phyloP scores from a whole-genome alignment of 2,113 vertebrate species.

The Saguinus imperator region DNA sequence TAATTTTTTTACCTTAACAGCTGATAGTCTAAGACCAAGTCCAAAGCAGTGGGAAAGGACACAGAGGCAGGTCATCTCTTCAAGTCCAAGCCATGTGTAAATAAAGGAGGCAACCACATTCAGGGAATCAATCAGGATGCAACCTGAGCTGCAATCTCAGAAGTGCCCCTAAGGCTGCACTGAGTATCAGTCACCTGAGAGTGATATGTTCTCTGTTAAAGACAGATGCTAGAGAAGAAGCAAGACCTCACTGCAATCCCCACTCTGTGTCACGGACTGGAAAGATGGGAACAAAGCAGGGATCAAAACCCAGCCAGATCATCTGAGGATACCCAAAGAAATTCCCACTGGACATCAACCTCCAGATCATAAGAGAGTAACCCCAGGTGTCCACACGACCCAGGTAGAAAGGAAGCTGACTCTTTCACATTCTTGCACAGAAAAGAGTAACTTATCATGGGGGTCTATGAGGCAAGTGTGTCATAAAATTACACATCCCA shows the following conservation, averaged over 20 bases:
- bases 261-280: background rate
- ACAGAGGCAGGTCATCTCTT: background rate
- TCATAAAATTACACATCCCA: background rate
- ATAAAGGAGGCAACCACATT: background rate
- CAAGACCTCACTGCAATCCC: background rate
- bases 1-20: background rate
- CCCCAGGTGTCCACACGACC: background rate
- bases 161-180: background rate
- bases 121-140: background rate
- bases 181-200: background rate
- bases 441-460: background rate
- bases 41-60: background rate
- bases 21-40: background rate
- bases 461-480: background rate
- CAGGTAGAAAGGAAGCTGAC: background rate
- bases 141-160: background rate
- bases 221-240: background rate
- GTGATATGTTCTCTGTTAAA: background rate
- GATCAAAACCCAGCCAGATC: background rate
- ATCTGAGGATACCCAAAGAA: background rate
- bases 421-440: background rate
- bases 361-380: background rate
- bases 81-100: background rate
- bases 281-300: background rate
- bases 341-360: background rate